phyloP scores from a whole-genome alignment of 2,888 invertebrate genomes.

The Podabrus alpinus region DNA sequence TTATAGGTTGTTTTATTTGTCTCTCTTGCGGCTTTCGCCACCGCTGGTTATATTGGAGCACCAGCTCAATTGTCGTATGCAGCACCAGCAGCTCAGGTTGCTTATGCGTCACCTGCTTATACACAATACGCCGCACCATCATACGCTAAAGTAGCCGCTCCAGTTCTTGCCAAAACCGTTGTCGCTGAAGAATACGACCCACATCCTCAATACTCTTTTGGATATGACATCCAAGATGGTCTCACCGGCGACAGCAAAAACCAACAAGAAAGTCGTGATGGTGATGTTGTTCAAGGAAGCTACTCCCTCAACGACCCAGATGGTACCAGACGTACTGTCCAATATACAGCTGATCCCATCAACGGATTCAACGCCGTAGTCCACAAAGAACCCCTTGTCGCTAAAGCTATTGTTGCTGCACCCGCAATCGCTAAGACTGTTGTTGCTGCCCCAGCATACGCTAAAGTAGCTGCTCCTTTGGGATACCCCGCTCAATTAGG shows the following conservation, averaged over 20 bases:
- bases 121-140: constrained; percentile 23
- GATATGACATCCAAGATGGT: constrained; percentile 59
- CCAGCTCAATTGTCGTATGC: constrained; percentile 33
- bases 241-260: constrained; percentile 59
- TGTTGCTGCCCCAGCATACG: constrained; percentile 22
- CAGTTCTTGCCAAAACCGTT: constrained; percentile 34
- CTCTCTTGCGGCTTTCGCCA: constrained; percentile 33
- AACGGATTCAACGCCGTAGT: constrained; percentile 68
- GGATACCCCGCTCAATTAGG: constrained; percentile 26
- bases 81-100: constrained; percentile 15
- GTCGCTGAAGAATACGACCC: constrained; percentile 54
- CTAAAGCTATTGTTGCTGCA: constrained; percentile 20
- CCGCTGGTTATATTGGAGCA: constrained; percentile 31
- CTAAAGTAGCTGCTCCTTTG: constrained; percentile 27
- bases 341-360: constrained; percentile 62
- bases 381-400: constrained; percentile 61
- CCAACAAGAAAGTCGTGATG: constrained; percentile 57
- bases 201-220: constrained; percentile 59
- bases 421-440: constrained; percentile 16
- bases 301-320: constrained; percentile 60
- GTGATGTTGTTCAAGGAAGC: constrained; percentile 59
- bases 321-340: constrained; percentile 58
- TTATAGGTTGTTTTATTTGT: constrained; percentile 30
- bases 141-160: constrained; percentile 27
- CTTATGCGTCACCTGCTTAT: constrained; percentile 31